Evolutionary conservation across 1,140 invertebrate genomes (phyloP).

Genomic region (Heliothis subflexa): DNA sequence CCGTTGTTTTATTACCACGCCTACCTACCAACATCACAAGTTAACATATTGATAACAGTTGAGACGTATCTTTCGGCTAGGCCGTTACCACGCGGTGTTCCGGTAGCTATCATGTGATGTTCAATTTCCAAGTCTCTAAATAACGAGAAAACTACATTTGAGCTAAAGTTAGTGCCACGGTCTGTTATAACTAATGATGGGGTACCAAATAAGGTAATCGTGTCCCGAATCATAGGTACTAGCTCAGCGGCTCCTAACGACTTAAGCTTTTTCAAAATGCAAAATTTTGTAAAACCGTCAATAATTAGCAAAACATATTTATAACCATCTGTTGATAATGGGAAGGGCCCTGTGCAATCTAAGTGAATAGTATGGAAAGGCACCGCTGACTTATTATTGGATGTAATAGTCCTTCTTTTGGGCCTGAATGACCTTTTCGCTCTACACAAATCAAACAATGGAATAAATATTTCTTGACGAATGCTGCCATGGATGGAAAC

Average conservation of each 20-base stretch:
- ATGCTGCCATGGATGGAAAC: slow-evolving; percentile 56
- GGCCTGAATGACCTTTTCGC: slow-evolving; percentile 49
- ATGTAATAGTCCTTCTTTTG: slow-evolving; percentile 59
- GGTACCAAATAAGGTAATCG: slow-evolving; percentile 42
- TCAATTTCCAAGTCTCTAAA: too few species aligned
- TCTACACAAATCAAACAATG: slow-evolving; percentile 60
- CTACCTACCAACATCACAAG: too few species aligned
- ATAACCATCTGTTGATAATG: slow-evolving; percentile 47
- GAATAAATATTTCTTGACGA: slow-evolving; percentile 55
- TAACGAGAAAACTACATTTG: too few species aligned
- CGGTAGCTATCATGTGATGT: too few species aligned
- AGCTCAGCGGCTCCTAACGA: background rate
- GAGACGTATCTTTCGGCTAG: too few species aligned
- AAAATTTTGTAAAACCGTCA: slow-evolving; percentile 66
- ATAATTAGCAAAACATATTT: slow-evolving; percentile 49
- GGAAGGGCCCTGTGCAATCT: slow-evolving; percentile 58
- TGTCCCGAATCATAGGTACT: background rate
- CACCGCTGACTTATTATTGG: slow-evolving; percentile 56
- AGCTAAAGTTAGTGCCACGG: slow-evolving; percentile 64
- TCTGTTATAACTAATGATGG: slow-evolving; percentile 53
- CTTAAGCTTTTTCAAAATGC: slow-evolving; percentile 11
- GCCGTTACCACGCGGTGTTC: too few species aligned
- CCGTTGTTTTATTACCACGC: too few species aligned
- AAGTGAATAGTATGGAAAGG: slow-evolving; percentile 64
- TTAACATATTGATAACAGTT: too few species aligned